Conservation (phyloP, 1,140 invertebrate genomes). For the Chelonus insularis region DNA sequence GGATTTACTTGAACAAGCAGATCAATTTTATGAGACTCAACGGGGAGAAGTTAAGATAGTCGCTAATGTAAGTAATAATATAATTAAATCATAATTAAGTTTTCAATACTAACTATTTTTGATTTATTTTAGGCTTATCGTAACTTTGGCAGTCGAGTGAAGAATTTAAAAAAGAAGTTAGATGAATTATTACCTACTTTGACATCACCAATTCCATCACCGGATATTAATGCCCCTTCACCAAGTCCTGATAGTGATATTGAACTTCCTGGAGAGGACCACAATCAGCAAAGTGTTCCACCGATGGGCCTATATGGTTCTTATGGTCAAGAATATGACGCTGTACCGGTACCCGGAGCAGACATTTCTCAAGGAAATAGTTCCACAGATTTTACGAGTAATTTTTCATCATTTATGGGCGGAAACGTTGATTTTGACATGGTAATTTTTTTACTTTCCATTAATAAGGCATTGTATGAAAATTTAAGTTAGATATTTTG, state of each 20-base stretch:
- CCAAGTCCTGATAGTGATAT: conserved; percentile 80
- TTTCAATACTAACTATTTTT: too few relatives aligned
- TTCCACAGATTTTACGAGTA: conserved; percentile 50
- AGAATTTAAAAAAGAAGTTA: conserved; percentile 80
- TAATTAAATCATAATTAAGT: too few relatives aligned
- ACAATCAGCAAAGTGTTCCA: conserved; percentile 39
- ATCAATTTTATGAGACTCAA: conserved; percentile 87
- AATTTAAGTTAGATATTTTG: background rate
- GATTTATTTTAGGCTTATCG: conserved; percentile 77
- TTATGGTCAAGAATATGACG: conserved; percentile 55
- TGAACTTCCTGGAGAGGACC: conserved; percentile 66
- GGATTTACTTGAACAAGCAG: conserved; percentile 75
- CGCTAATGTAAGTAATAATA: conserved; percentile 74
- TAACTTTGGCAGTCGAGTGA: conserved; percentile 85
- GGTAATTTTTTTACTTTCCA: conserved; percentile 36
- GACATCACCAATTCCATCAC: conserved; percentile 71
- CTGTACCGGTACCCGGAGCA: conserved; percentile 43
- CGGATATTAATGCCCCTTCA: conserved; percentile 80
- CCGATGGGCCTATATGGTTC: conserved; percentile 55
- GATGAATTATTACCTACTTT: conserved; percentile 75
- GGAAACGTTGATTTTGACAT: conserved; percentile 58
- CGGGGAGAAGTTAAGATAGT: conserved; percentile 91
- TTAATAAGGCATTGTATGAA: conserved; percentile 1
- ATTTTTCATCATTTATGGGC: conserved; percentile 57
- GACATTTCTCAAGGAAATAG: conserved; percentile 41